These are phyloP conservation scores for Idaea aversata DNA, from an alignment of 2,888 invertebrate species.

Conservation along the genomic window DNA sequence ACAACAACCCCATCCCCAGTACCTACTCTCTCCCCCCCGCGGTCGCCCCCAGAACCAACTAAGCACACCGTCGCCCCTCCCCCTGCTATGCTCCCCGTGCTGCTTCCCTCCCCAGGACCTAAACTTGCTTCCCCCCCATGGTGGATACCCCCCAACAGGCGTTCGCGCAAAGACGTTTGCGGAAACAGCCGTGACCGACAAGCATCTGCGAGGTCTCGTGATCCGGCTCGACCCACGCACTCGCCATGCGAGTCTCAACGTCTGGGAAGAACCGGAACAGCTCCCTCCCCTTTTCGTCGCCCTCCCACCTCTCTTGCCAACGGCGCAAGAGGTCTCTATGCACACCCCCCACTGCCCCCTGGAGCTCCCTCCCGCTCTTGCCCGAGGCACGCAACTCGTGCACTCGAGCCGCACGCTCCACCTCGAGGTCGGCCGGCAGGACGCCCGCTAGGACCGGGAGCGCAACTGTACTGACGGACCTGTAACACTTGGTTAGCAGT, in stretches of 20 bases:
- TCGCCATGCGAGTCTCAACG: slow-evolving; percentile 19
- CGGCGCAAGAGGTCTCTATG: slow-evolving; percentile 19
- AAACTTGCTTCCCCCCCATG: not conserved
- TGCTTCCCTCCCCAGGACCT: too few species aligned
- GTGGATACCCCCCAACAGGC: not conserved
- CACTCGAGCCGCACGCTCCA: slow-evolving; percentile 19
- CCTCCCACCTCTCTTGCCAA: slow-evolving; percentile 19
- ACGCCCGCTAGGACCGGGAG: slow-evolving; percentile 19
- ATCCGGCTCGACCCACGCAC: slow-evolving; percentile 30
- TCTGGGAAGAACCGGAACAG: slow-evolving; percentile 29
- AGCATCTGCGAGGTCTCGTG: slow-evolving; percentile 23
- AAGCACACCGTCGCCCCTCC: too few species aligned
- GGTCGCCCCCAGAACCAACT: too few species aligned
- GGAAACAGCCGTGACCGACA: not conserved
- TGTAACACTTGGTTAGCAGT: slow-evolving; percentile 14
- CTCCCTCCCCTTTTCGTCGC: slow-evolving; percentile 23
- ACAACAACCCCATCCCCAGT: too few species aligned
- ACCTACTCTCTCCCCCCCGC: too few species aligned
- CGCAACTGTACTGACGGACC: slow-evolving; percentile 7
- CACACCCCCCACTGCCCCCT: slow-evolving; percentile 20
- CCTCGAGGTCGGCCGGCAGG: slow-evolving; percentile 8
- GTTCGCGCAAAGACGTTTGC: not conserved
- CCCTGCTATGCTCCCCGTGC: too few species aligned
- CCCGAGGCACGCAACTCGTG: slow-evolving; percentile 23
- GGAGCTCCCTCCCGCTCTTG: slow-evolving; percentile 11